Evolutionary conservation across 2,888 invertebrate genomes (phyloP), one percentile per base, ranked within the genome.

Genomic region (Amiota communis): DNA sequence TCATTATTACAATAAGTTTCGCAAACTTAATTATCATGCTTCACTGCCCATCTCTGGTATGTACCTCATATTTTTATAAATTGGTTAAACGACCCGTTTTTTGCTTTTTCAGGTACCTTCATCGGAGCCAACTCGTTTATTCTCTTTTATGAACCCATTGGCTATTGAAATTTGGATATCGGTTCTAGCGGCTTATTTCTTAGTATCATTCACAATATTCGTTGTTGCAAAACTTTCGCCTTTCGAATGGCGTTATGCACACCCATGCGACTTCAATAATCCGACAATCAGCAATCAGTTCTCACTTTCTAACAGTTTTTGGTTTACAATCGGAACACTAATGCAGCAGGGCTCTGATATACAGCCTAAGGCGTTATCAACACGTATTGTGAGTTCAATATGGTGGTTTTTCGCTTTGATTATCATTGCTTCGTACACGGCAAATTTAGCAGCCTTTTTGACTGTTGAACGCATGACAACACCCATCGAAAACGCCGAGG

Each of bases 331-430:
- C 72, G 96, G 96, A n/a, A 96, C 96, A 0, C 91, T 97, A 69
- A 95, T 97, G 94, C 96, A 96, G 85, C 96, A 96, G 89, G 95
- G 95, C 79, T 94, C 94, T 61, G 94, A 94, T 85, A 90, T 95
- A 72, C 94, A 95, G 88, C 96, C 96, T 6, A 95, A 92, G 36
- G 89, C 90, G 2, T 75, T 84, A 1, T 89, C 89, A 0, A 97
- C 97, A 0, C 91, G 97, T 71, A 94, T 97, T 74, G 95, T 97
- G 0, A 95, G 96, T 65, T 95, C 94, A 8, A 93, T 94, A 81
- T 97, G 97, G 97, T 97, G 97, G 95, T 97, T 97, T 88, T 97
- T 97, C 89, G 96, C 96, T 0, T 91, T 97, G 47, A 96, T 97
- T 81, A 96, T 97, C 80, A 95, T 97, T 79, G 95, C 96, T 0